phyloP scores from a whole-genome alignment of 2,113 vertebrate species.

The Percopsis transmontana region DNA sequence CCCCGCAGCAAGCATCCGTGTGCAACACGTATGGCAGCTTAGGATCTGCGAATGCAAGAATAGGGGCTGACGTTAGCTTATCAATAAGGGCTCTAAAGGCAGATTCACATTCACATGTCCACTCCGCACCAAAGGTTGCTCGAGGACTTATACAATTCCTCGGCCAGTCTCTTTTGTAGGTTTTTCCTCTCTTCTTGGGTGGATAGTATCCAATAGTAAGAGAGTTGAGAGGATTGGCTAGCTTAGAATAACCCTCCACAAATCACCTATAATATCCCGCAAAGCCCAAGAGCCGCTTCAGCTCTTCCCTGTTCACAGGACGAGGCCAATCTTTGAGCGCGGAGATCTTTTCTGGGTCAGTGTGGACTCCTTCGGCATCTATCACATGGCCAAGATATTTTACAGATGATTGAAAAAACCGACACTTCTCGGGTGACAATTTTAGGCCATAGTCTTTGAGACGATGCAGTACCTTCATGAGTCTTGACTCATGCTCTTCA shows the following conservation, averaged over 20 bases:
- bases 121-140: neutral
- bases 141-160: neutral
- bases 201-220: neutral
- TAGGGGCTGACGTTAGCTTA: constrained; percentile 4
- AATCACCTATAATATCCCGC: constrained; percentile 1
- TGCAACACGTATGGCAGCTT: constrained; percentile 8
- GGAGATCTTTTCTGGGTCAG: constrained; percentile 13
- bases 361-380: neutral
- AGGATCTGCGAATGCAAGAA: constrained; percentile 12
- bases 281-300: constrained; percentile 1
- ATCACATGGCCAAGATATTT: constrained; percentile 21
- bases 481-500: neutral
- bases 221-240: neutral
- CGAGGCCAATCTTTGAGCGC: constrained; percentile 5
- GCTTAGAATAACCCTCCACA: neutral
- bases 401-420: constrained; percentile 4
- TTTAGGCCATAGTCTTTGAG: constrained; percentile 2
- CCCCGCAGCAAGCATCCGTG: constrained; percentile 4
- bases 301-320: neutral
- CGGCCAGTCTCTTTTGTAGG: too few relatives aligned
- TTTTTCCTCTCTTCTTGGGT: neutral
- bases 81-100: constrained; percentile 16
- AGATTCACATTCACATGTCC: neutral
- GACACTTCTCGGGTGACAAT: constrained; percentile 6
- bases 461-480: neutral